Percentiles rank a stretch among this genome's conserved stretches.
Conservation (phyloP, 2,113 vertebrate genomes). For the Natator depressus region DNA sequence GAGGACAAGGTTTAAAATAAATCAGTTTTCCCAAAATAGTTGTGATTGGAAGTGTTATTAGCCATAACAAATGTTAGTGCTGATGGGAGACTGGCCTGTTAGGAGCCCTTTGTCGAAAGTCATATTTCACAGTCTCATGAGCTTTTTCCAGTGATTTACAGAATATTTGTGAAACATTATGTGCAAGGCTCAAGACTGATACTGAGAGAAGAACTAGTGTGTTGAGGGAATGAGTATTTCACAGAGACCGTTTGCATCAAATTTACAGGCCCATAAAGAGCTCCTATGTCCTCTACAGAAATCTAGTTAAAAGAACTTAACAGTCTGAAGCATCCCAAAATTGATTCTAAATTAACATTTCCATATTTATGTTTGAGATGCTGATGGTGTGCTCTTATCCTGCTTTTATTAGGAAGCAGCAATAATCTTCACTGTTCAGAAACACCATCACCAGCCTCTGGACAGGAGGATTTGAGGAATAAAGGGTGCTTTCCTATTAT, state of each 20-base stretch:
- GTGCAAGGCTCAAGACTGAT: slow-evolving; percentile 76
- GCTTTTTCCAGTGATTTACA: slow-evolving; percentile 82
- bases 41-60: slow-evolving; percentile 87
- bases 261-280: slow-evolving; percentile 83
- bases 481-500: not conserved
- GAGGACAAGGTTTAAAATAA: slow-evolving; percentile 81
- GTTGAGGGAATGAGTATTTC: slow-evolving; percentile 75
- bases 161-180: slow-evolving; percentile 85
- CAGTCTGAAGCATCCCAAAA: slow-evolving; percentile 82
- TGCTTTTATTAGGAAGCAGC: slow-evolving; percentile 73
- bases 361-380: slow-evolving; percentile 76
- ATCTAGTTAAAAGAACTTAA: slow-evolving; percentile 86
- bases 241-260: slow-evolving; percentile 74
- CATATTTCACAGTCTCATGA: slow-evolving; percentile 82
- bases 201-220: slow-evolving; percentile 73
- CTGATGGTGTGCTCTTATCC: slow-evolving; percentile 63
- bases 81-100: slow-evolving; percentile 79
- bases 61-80: slow-evolving; percentile 85
- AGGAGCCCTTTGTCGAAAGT: slow-evolving; percentile 80
- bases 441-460: not conserved
- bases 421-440: not conserved
- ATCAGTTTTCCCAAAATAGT: slow-evolving; percentile 83
- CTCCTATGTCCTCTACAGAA: slow-evolving; percentile 76
- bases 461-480: not conserved
- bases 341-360: slow-evolving; percentile 83